Base-by-base conservation (phyloP, 2,888 invertebrate species). In the Agriopis marginaria region DNA sequence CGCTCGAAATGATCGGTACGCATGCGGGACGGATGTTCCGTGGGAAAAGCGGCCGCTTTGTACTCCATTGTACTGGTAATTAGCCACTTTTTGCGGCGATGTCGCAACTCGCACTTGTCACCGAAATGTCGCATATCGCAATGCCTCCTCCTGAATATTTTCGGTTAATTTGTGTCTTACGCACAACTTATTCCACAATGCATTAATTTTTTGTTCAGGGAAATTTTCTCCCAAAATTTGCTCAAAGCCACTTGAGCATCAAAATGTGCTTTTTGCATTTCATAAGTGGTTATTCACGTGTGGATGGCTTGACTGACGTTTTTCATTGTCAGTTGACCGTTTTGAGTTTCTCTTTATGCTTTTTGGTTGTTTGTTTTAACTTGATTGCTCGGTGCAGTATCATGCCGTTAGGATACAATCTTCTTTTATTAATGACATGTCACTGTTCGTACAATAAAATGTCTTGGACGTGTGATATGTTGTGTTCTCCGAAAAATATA, bases 31-130 rank as follows among this genome's bases (percentile, higher is more conserved):
- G 80, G 90, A 88, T 86, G 91, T 85, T 85, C 86, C 93, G 93
- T 94, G 94, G 92, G 94, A 94, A 93, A 82, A 83, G 93, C 93
- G 93, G 93, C 74, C 77, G 87, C 91, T 93, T 93, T 93, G 92
- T 91, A 80, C 83, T 79, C 87, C 92, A 92, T 92, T 92, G 93
- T 92, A 90, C 82, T 88, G 84, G 92, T 87, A 93, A 93, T 94
- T 94, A 94, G 87, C 87, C 79, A 76, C 80, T 86, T 92, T 92
- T 93, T 90, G 77, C 77, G 66, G 64, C 83, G 83, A 83, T 86
- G 86, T 83, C 86, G 84, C 86, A 81, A 84, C 79, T 86, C 85
- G 90, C 88, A 88, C 92, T 91, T 90, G 92, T 86, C 87, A 83
- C 82, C 85, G 87, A 88, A 91, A 92, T 91, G 93, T 89, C 89